Evolutionary conservation across 1,140 invertebrate genomes (phyloP).

Genomic region (Lineus longissimus): DNA sequence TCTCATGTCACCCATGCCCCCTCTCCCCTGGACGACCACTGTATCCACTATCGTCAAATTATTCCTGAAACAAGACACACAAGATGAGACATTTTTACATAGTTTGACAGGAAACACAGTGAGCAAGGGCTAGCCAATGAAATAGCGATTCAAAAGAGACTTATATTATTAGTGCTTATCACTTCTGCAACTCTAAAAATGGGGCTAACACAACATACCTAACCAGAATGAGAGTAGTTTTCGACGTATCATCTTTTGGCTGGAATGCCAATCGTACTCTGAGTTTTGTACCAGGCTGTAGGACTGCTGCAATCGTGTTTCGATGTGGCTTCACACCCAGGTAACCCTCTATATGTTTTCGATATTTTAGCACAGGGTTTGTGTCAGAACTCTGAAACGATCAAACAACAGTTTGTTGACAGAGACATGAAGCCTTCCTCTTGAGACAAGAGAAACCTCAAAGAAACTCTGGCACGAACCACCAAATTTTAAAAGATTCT

Average conservation of each 20-base stretch:
- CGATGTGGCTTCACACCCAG: constrained; percentile 52
- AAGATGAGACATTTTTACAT: background rate
- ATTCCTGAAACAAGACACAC: constrained; percentile 63
- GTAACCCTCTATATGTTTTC: constrained; percentile 53
- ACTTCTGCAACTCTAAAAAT: background rate
- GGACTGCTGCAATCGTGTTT: constrained; percentile 54
- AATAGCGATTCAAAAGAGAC: background rate
- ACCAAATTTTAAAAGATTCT: no score
- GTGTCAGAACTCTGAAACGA: constrained; percentile 25
- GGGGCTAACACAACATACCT: constrained; percentile 39
- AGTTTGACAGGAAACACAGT: background rate
- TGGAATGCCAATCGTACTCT: constrained; percentile 57
- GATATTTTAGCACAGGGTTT: constrained; percentile 49
- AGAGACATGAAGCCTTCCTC: no score
- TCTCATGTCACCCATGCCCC: constrained; percentile 79
- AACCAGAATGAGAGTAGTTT: constrained; percentile 58
- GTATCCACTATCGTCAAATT: constrained; percentile 90
- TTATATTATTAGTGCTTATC: no score
- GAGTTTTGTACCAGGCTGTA: constrained; percentile 56
- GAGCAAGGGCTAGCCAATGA: background rate
- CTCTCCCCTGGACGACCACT: constrained; percentile 74
- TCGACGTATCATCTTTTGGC: constrained; percentile 55
- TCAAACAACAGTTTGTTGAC: constrained; percentile 3
- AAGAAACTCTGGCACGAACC: no score
- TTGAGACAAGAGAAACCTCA: no score